Conservation (phyloP, 2,888 invertebrate genomes). For the Tillus elongatus region DNA sequence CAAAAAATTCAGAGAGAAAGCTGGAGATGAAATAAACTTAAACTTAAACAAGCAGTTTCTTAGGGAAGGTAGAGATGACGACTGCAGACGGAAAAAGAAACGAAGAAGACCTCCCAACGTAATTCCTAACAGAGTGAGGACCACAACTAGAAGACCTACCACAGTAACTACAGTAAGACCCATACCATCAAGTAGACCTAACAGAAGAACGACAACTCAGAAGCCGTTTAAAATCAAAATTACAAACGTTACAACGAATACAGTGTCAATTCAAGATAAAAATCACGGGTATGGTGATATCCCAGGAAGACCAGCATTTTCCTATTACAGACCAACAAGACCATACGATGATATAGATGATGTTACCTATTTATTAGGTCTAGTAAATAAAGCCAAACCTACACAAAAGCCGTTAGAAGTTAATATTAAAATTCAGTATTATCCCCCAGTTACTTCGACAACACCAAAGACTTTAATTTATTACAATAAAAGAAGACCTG, state of each 20-base stretch:
- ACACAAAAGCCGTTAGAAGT: conserved; percentile 26
- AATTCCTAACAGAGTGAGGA: conserved; percentile 2
- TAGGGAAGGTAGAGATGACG: conserved; percentile 2
- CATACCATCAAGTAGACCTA: conserved; percentile 8
- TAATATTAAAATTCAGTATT: conserved; percentile 33
- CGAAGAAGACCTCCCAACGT: conserved; percentile 10
- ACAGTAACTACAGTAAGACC: conserved; percentile 11
- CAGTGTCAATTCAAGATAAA: conserved; percentile 14
- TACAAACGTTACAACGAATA: conserved; percentile 10
- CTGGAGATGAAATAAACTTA: background rate
- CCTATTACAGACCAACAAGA: conserved; percentile 12
- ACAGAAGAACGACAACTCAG: conserved; percentile 10
- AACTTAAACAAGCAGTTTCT: background rate
- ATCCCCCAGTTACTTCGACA: conserved; percentile 16
- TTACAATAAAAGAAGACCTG: conserved; percentile 9
- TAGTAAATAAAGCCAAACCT: conserved; percentile 15
- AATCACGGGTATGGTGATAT: conserved; percentile 12
- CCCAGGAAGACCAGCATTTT: conserved; percentile 15
- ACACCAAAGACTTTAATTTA: conserved; percentile 7
- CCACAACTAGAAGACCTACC: background rate
- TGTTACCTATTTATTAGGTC: conserved; percentile 22
- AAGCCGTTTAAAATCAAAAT: conserved; percentile 2
- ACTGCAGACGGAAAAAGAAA: background rate
- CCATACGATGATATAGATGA: conserved; percentile 13
- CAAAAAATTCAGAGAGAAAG: conserved; percentile 5